A percentile compares a stretch with the other conserved stretches of the same genome.
These are phyloP conservation scores for Rhinella marina DNA, from an alignment of 2,797 vertebrate species.

Conservation along the genomic window DNA sequence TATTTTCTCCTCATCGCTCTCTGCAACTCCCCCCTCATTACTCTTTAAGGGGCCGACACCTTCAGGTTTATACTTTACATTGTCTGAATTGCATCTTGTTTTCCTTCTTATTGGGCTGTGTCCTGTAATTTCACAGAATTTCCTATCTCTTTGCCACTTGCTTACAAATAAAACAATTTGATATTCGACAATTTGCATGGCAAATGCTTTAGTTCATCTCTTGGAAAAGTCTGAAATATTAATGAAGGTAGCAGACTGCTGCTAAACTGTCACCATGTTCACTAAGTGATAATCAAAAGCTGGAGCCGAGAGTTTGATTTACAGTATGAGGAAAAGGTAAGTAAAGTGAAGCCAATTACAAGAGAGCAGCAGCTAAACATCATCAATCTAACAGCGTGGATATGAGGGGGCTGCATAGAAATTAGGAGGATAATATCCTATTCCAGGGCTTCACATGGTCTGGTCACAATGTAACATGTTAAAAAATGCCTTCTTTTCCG, in stretches of 20 bases:
- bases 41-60: no score
- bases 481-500: no score
- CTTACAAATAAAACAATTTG: constrained; percentile 28
- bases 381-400: no score
- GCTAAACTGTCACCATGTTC: constrained; percentile 8
- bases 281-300: constrained; percentile 17
- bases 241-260: constrained; percentile 14
- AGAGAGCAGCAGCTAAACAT: no score
- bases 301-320: background rate
- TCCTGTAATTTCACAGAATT: background rate
- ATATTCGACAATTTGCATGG: background rate
- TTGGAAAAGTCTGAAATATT: constrained; percentile 5
- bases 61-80: no score
- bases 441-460: no score
- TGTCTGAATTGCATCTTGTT: constrained; percentile 7
- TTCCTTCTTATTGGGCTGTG: background rate
- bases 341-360: no score
- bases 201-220: background rate
- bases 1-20: no score
- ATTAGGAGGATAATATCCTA: no score
- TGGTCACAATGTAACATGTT: no score
- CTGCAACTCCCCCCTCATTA: no score
- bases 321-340: background rate
- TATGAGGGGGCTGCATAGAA: no score
- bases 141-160: background rate